These are phyloP conservation scores for Adoxophyes honmai DNA, from an alignment of 1,140 invertebrate genomes.

Conservation along the genomic window DNA sequence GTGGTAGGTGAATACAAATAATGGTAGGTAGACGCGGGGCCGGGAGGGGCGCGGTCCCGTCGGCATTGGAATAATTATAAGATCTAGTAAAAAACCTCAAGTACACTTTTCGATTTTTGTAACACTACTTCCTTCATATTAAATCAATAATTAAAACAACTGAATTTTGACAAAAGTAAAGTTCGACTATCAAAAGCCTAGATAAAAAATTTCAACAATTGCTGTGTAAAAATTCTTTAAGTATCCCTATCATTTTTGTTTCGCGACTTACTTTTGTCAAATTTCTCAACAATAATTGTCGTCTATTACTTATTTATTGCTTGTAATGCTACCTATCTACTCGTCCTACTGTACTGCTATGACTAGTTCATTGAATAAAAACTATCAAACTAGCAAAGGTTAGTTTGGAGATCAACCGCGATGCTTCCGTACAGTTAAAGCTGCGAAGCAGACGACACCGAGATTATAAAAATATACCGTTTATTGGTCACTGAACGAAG, in stretches of 20 bases:
- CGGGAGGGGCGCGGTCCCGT: background rate
- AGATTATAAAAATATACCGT: constrained; percentile 39
- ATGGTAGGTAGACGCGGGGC: background rate
- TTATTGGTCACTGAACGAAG: constrained; percentile 29
- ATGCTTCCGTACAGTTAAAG: constrained; percentile 21
- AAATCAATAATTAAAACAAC: constrained; percentile 42
- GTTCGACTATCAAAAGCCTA: constrained; percentile 29
- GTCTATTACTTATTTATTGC: constrained; percentile 65
- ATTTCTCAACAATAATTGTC: constrained; percentile 48
- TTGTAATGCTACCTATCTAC: constrained; percentile 59
- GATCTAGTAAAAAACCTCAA: constrained; percentile 35
- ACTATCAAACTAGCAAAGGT: constrained; percentile 20
- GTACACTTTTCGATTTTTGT: constrained; percentile 37
- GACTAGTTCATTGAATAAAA: constrained; percentile 20
- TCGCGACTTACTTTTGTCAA: constrained; percentile 51
- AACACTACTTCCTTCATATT: constrained; percentile 32
- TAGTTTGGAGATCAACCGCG: constrained; percentile 19
- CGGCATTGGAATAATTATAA: constrained; percentile 14
- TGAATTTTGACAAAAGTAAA: constrained; percentile 59
- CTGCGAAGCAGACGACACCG: constrained; percentile 33
- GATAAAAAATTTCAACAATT: constrained; percentile 32
- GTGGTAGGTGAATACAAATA: constrained; percentile 19
- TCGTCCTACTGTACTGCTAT: constrained; percentile 28
- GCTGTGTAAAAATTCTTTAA: constrained; percentile 23
- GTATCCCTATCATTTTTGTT: constrained; percentile 19